Base-by-base conservation (phyloP, 2,113 vertebrate genomes). In the Bothrops jararaca region DNA sequence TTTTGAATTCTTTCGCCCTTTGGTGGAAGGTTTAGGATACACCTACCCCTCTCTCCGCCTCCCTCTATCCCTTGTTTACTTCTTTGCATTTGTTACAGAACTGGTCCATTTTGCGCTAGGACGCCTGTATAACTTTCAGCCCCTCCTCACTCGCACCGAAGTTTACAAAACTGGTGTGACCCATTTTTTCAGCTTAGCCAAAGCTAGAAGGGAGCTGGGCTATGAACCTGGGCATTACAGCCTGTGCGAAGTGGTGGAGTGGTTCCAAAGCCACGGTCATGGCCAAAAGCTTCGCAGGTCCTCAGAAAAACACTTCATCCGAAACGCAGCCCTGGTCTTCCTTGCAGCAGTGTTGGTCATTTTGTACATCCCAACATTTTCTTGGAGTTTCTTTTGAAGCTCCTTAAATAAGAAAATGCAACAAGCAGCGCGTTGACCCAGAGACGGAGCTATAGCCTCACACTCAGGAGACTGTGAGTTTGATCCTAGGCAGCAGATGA, bases 121-220 rank as follows among this genome's bases (percentile, higher is more conserved):
- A 0, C 97, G 34, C 0, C 0, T 99, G 69, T 99, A 98, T 94
- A 98, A 99, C 94, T 99, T 99, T 95, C 99, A 99, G 96, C 99
- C 99, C 9, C 97, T 99, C 88, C 98, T 99, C 92, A 99, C 99
- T 0, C 97, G 99, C 85, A 97, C 98, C 0, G 99, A 99, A 94
- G 99, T 99, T 93, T 99, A 99, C 95, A 99, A 99, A 97, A 99
- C 98, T 0, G 99, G 98, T 0, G 97, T 99, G 93, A 99, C 99
- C 0, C 98, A 99, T 94, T 99, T 99, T 95, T 99, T 99, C 57
- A 99, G 98, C 94, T 96, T 98, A 94, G 97, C 97, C 12, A 99
- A 99, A 92, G 99, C 99, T 86, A 98, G 94, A 94, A 97, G 56
- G 2, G 98, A 99, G 94, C 97, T 99, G 5, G 95, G 98, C 1